Evolutionary conservation across 2,797 vertebrate genomes (phyloP).

Genomic region (Sparidentex hasta): DNA sequence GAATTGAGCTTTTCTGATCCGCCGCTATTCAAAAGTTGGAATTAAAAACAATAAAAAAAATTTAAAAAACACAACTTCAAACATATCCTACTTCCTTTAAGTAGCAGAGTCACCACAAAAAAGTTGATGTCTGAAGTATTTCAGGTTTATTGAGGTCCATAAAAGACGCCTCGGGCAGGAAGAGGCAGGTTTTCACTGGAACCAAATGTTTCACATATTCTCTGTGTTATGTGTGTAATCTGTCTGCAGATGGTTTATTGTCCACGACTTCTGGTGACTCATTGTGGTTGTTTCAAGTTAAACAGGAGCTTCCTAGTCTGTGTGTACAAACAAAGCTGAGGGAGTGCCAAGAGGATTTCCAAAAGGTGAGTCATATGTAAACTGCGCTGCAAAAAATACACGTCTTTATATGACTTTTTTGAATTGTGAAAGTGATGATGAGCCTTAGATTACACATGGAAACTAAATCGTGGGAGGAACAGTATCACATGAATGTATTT

Average conservation of each 20-base stretch:
- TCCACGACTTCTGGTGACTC: conserved; percentile 24
- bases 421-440: not conserved
- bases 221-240: not conserved
- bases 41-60: not conserved
- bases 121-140: not conserved
- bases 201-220: not conserved
- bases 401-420: not conserved
- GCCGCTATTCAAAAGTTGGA: conserved; percentile 17
- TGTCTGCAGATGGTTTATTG: not conserved
- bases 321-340: conserved; percentile 15
- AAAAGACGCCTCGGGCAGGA: not conserved
- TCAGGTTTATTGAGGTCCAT: not conserved
- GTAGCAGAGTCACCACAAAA: not conserved
- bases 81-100: not conserved
- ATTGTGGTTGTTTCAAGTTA: conserved; percentile 16
- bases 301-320: conserved; percentile 1
- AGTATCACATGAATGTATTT: conserved; percentile 1
- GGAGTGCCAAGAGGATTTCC: conserved; percentile 17
- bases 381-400: conserved; percentile 11
- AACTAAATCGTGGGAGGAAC: not conserved
- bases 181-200: not conserved
- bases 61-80: not conserved
- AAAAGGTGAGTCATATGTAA: conserved; percentile 47
- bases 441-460: not conserved
- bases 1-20: conserved; percentile 1